Base-by-base conservation (phyloP, 1,140 invertebrate genomes). In the Cyclargus thomasi region DNA sequence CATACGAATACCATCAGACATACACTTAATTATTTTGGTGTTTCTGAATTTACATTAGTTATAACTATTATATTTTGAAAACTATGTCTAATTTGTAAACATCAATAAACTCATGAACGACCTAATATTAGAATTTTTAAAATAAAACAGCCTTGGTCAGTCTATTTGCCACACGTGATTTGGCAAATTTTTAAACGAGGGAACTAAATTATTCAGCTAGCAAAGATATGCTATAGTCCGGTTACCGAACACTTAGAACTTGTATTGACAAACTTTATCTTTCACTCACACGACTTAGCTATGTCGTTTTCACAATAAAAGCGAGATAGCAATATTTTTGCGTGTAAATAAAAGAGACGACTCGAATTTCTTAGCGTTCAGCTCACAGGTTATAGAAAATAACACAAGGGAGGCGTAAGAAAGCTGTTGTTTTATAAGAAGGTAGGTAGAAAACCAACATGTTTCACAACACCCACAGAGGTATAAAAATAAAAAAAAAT, bases 141-240 rank as follows among this genome's bases (percentile, higher is more conserved):
- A 65, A 29, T 53, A 68, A 68, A 76, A 86, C 82, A 86, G 83
- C 83, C 83, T 76, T 81, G 71, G 71, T 83, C 83, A 86, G 81
- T 86, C 82, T 70, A 71, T 74, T 71, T 79, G 74, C 78, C 76
- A 64, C 72, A 65, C 59, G 55, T 66, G 68, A 65, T 79, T 79
- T 79, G 79, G 77, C 80, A 79, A 77, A 74, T 16, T 55, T 73
- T 70, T 57, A 47, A 66, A 39, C 18, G 29, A 29, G 21, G 39
- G 55, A 68, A 63, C 5, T 6, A 23, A 55, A 57, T 65, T 35
- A 47, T 8, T 2, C 14, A 47, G 6, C 39, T 14, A 47, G 11
- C 14, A 47, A 47, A 47, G 39, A 47, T 16, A 0, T 29, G 29
- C 29, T 29, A 29, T 29, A 29, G 29, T 8, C 8, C 5, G 29